Base-by-base conservation (phyloP, 2,888 invertebrate species). In the Polydrusus tereticollis region DNA sequence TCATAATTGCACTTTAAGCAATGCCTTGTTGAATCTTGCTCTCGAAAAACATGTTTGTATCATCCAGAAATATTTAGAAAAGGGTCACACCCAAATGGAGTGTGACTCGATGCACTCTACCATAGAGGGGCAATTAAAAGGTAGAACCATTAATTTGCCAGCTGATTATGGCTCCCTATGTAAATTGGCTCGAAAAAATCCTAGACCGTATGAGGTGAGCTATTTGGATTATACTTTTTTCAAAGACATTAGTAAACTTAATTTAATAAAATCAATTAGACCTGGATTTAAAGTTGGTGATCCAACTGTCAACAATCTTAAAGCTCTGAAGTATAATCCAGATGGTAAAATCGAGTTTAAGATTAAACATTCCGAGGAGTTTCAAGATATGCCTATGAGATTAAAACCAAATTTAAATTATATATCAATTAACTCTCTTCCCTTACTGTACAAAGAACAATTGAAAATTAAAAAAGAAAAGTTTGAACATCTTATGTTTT, bases 261-360 rank as follows among this genome's bases (percentile, higher is more conserved):
- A 36, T 12, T 66, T 57, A 21, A 8, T 26, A n/a, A 43, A 43
- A 16, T 58, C 45, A 20, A 36, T 66, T 10, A 14, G 58, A 26
- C 66, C 58, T 14, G 58, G 66, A 45, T 29, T 14, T 8, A 58
- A 55, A 55, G 38, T 20, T 6, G 65, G 55, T 6, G 65, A 65
- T 38, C 65, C 55, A 16, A 38, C 16, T 7, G 65, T 65, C 6
- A 65, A 6, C 10, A 29, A 65, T 20, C 10, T 55, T 1, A 14
- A 47, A 47, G 47, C 62, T 62, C 16, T 52, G 6, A 12, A 65
- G 26, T 65, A 50, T 33, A 20, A 20, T 3, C 10, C 36, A 6
- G 29, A 47, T 52, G 64, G 64, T 20, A 33, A 16, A 33, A n/a
- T 58, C 1, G 36, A 38, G 4, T 36, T 12, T 36, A 58, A 58